phyloP scores from a whole-genome alignment of 2,797 vertebrate species.

The Pipistrellus nathusii region DNA sequence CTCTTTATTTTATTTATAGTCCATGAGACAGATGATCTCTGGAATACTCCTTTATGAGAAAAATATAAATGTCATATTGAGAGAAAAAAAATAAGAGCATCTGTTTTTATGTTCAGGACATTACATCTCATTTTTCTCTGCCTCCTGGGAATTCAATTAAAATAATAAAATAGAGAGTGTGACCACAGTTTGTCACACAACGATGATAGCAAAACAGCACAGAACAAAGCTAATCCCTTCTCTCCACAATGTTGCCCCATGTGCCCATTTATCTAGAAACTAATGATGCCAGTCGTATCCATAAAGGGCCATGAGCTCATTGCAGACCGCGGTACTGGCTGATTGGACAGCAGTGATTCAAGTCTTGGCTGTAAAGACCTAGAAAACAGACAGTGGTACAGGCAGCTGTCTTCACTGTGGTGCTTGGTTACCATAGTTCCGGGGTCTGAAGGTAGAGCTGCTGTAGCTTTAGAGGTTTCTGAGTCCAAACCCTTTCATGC shows the following conservation, averaged over 20 bases:
- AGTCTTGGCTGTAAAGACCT: conserved; percentile 5
- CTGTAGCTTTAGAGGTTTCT: neutral
- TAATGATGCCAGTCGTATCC: conserved; percentile 66
- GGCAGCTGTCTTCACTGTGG: neutral
- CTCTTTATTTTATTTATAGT: conserved; percentile 25
- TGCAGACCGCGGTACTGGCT: conserved; percentile 6
- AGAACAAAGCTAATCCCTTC: conserved; percentile 60
- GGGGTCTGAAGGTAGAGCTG: conserved; percentile 24
- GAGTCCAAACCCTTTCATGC: neutral
- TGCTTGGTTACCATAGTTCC: conserved; percentile 73
- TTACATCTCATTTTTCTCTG: conserved; percentile 26
- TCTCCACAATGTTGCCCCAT: conserved; percentile 57
- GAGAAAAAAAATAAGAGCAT: neutral
- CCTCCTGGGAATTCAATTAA: conserved; percentile 58
- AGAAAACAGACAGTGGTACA: neutral
- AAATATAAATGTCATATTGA: conserved; percentile 60
- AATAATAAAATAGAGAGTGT: conserved; percentile 63
- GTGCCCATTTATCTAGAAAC: conserved; percentile 61
- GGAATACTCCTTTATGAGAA: conserved; percentile 59
- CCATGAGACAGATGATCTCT: conserved; percentile 47
- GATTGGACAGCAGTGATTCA: neutral
- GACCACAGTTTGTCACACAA: conserved; percentile 55
- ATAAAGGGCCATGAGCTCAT: conserved; percentile 59
- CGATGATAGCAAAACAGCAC: conserved; percentile 59
- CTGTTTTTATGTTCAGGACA: conserved; percentile 6